These are phyloP conservation scores for Oreohelix idahoensis DNA, from an alignment of 1,140 invertebrate genomes.

Conservation along the genomic window DNA sequence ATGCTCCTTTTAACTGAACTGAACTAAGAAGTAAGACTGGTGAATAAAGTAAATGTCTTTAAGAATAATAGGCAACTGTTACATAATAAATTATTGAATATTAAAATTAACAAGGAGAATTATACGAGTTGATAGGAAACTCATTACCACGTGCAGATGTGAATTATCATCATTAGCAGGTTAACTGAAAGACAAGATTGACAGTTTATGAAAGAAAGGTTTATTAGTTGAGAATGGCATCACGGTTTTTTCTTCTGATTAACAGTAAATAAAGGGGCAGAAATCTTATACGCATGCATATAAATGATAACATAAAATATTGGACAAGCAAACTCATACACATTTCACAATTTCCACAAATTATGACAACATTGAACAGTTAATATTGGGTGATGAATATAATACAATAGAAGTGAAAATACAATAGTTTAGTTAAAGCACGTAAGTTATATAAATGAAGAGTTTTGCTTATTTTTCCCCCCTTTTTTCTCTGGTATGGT, in stretches of 20 bases:
- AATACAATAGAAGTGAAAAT: no score
- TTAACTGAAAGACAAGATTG: constrained; percentile 12
- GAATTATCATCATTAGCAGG: background rate
- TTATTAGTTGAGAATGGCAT: background rate
- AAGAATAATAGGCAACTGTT: no score
- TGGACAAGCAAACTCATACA: constrained; percentile 1
- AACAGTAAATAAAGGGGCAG: background rate
- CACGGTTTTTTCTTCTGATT: background rate
- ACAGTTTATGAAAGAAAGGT: background rate
- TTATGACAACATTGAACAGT: constrained; percentile 12
- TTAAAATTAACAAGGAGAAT: background rate
- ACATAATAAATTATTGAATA: no score
- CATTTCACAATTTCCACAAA: background rate
- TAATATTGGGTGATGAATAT: background rate
- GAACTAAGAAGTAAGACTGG: no score
- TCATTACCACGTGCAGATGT: background rate
- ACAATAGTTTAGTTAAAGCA: no score
- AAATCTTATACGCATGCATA: background rate
- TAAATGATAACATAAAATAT: background rate
- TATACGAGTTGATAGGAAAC: background rate
- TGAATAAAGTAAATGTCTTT: no score
- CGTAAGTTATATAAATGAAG: no score
- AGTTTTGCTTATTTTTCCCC: no score
- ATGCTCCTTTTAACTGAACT: no score
- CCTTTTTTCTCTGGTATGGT: no score